Evolutionary conservation across 2,888 invertebrate species (phyloP), one percentile per base, ranked within the genome.

Genomic region (Pristionchus maxplancki): DNA sequence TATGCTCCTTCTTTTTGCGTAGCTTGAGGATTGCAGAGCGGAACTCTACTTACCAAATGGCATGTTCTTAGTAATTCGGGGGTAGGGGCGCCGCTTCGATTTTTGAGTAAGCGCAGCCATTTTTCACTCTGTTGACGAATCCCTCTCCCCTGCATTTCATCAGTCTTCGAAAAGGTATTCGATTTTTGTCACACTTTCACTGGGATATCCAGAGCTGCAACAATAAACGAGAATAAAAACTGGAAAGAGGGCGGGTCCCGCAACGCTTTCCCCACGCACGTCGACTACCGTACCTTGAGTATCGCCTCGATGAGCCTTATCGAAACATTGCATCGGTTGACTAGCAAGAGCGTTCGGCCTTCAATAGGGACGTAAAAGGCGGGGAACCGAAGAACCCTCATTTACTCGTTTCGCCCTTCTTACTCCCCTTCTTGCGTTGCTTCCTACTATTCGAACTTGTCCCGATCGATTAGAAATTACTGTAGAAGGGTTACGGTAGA

Each of bases 371-470:
- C 44, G 44, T 40, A 44, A 78, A 78, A 24, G 28, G 24, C 13
- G 67, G 34, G 53, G 53, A 50, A n/a, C 53, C 31, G 82, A 82
- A 37, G 53, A 83, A 78, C 78, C 78, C 78, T 78, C 78, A 78
- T 83, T 83, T 62, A 83, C 62, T 58, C 53, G 37, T 83, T 83
- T 53, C 50, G 34, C 53, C 48, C n/a, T 53, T 83, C 37, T 31
- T 82, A n/a, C 53, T 20, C 82, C 8, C 50, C 48, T 78, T 13
- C 44, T 78, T 28, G 34, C 67, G 44, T 24, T 28, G 40, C 78
- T 28, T 78, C 5, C 71, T 71, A n/a, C n/a, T n/a, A n/a, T 28
- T 31, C 71, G 28, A 71, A 71, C 78, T 28, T 44, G 44, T 4
- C 28, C 48, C 40, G 40, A 74, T 37, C 71, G 71, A 74, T 74